Conservation (phyloP, 1,140 invertebrate species). For the Macrobrachium nipponense region DNA sequence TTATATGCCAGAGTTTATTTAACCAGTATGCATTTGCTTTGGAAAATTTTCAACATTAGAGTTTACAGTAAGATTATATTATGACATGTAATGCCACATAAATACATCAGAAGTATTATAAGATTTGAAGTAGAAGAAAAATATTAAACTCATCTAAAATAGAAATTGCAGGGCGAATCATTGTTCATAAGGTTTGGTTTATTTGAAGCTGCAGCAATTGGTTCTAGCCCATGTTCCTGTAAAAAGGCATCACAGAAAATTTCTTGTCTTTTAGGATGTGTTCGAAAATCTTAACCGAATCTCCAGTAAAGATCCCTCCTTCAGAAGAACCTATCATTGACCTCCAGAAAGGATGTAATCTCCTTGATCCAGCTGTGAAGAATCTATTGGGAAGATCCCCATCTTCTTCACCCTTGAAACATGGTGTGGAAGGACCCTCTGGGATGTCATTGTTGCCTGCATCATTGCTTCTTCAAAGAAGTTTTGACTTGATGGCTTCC, state of each 20-base stretch:
- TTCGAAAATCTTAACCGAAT: conserved; percentile 7
- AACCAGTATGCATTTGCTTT: too few species aligned
- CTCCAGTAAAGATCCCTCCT: neutral
- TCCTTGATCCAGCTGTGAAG: neutral
- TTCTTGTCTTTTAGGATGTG: neutral
- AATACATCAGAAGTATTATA: too few species aligned
- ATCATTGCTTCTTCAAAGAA: neutral
- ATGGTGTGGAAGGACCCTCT: neutral
- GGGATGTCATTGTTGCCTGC: neutral
- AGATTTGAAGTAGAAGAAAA: too few species aligned
- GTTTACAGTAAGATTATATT: too few species aligned
- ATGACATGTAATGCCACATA: too few species aligned
- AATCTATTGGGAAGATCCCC: neutral
- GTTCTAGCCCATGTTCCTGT: neutral
- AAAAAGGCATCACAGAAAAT: neutral
- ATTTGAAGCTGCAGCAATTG: neutral
- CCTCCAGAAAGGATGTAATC: neutral
- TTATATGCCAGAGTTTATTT: too few species aligned
- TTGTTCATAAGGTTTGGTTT: neutral
- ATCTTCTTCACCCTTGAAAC: neutral
- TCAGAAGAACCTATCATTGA: neutral
- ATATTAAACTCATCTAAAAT: too few species aligned
- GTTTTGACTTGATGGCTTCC: conserved; percentile 1
- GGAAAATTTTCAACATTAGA: too few species aligned
- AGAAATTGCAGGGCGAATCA: too few species aligned